Evolutionary conservation across 2,113 vertebrate genomes (phyloP).

Genomic region (Sciurus niger): DNA sequence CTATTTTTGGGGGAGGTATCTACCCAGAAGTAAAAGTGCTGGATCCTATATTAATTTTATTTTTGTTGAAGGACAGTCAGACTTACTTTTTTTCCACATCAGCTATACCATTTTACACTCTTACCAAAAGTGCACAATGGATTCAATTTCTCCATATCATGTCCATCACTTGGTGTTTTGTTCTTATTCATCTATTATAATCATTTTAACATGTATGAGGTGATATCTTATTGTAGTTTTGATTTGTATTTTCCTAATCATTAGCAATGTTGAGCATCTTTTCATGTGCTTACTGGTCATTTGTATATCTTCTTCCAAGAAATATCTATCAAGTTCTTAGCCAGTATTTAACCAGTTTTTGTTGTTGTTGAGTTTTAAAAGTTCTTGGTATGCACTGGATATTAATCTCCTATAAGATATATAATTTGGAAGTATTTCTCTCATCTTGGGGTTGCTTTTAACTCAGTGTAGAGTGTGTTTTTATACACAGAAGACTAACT

Average conservation of each 20-base stretch:
- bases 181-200: not conserved
- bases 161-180: not conserved
- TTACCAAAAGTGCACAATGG: not conserved
- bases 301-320: not conserved
- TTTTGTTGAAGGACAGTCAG: not conserved
- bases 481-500: not conserved
- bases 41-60: not conserved
- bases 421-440: not conserved
- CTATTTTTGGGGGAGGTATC: not conserved
- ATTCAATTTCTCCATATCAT: not conserved
- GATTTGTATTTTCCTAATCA: not conserved
- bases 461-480: not conserved
- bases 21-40: not conserved
- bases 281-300: not conserved
- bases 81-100: not conserved
- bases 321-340: not conserved
- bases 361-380: not conserved
- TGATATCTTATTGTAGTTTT: not conserved
- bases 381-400: not conserved
- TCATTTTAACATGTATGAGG: too few relatives aligned
- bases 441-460: not conserved
- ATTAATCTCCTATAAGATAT: not conserved
- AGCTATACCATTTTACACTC: not conserved
- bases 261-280: not conserved
- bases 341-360: not conserved